Conservation (phyloP, 2,797 vertebrate genomes). For the Hydrophis major region DNA sequence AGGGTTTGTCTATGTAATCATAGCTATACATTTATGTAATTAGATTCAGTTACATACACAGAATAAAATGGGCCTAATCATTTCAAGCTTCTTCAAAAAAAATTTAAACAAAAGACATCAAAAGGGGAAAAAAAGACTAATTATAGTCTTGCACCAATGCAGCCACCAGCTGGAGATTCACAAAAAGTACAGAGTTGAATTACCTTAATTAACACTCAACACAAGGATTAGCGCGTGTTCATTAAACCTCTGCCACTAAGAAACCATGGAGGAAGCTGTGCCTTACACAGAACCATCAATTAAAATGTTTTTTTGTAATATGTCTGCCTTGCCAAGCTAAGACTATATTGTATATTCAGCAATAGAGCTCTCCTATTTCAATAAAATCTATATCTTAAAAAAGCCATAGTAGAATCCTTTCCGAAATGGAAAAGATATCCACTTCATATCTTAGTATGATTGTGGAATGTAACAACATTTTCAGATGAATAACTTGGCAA, state of each 20-base stretch:
- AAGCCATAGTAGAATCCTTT: not conserved
- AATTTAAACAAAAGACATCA: constrained; percentile 51
- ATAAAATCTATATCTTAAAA: constrained; percentile 8
- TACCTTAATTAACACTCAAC: constrained; percentile 76
- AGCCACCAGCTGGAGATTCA: constrained; percentile 74
- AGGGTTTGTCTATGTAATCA: constrained; percentile 69
- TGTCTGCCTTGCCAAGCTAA: constrained; percentile 42
- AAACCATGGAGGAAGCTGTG: constrained; percentile 49
- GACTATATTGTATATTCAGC: constrained; percentile 8
- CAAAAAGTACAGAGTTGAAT: constrained; percentile 68
- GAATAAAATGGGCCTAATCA: constrained; percentile 63
- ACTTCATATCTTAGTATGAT: not conserved
- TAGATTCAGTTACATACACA: constrained; percentile 66
- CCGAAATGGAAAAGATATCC: not conserved
- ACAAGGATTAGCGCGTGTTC: constrained; percentile 66
- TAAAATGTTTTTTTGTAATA: constrained; percentile 40
- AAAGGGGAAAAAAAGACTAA: constrained; percentile 69
- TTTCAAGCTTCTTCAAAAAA: constrained; percentile 48
- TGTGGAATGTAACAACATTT: not conserved
- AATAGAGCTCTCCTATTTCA: not conserved
- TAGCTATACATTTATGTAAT: constrained; percentile 62
- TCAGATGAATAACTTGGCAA: not conserved
- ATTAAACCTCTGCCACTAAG: constrained; percentile 67
- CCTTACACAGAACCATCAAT: constrained; percentile 48
- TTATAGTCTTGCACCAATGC: constrained; percentile 70